phyloP scores from a whole-genome alignment of 2,888 invertebrate species.

The Spodoptera littoralis region DNA sequence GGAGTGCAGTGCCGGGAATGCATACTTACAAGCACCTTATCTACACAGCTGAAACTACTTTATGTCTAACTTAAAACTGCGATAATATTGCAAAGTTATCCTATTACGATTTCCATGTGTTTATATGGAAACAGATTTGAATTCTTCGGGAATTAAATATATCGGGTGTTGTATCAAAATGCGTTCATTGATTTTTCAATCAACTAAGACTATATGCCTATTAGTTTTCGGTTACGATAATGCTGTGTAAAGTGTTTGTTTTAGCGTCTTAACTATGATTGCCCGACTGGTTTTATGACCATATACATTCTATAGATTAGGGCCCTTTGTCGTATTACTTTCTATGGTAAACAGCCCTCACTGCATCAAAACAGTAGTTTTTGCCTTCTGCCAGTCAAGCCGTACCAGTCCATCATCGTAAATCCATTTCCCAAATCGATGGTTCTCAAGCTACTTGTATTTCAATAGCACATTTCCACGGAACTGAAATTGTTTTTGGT shows the following conservation, averaged over 20 bases:
- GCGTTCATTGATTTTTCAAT: no score
- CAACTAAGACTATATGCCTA: no score
- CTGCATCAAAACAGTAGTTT: not conserved
- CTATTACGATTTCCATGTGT: not conserved
- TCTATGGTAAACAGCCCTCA: no score
- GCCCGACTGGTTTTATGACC: no score
- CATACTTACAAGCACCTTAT: conserved; percentile 40
- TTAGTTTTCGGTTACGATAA: no score
- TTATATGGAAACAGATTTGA: no score
- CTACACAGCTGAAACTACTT: conserved; percentile 40
- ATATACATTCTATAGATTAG: no score
- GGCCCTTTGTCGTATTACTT: no score
- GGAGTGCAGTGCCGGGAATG: conserved; percentile 26
- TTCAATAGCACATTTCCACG: conserved; percentile 22
- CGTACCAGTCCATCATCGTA: conserved; percentile 3
- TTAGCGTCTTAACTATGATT: no score
- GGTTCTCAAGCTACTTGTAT: conserved; percentile 5
- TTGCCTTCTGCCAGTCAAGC: not conserved
- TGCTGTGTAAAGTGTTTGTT: no score
- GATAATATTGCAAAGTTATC: not conserved
- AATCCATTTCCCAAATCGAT: conserved; percentile 20
- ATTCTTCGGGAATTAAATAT: no score
- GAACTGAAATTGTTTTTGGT: conserved; percentile 21
- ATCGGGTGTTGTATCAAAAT: no score
- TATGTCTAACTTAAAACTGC: conserved; percentile 19